Percentiles rank a stretch among this genome's conserved stretches.
Conservation (phyloP, 2,888 invertebrate genomes). For the Idaea dimidiata region DNA sequence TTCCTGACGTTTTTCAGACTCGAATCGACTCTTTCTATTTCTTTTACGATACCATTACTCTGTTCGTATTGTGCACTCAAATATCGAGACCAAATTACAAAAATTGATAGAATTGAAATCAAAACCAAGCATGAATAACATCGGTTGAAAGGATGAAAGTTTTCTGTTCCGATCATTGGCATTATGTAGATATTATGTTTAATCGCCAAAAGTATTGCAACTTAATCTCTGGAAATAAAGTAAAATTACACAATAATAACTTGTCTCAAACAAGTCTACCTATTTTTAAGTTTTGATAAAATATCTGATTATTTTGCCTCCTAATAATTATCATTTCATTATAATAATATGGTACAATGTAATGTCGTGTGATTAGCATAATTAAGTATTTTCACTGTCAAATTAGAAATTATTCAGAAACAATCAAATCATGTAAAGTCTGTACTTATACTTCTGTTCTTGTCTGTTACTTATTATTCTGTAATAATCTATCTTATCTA, state of each 20-base stretch:
- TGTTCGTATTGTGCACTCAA: constrained; percentile 4
- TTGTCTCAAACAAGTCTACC: too few relatives aligned
- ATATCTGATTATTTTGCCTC: too few relatives aligned
- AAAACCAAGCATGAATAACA: not conserved
- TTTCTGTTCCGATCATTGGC: not conserved
- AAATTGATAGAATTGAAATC: constrained; percentile 4
- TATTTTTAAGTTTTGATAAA: too few relatives aligned
- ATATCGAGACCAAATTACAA: not conserved
- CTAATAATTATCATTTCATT: too few relatives aligned
- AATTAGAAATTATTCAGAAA: too few relatives aligned
- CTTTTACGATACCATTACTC: not conserved
- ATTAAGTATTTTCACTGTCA: too few relatives aligned
- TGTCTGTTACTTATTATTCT: too few relatives aligned
- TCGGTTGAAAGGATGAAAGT: constrained; percentile 5
- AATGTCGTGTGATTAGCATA: too few relatives aligned
- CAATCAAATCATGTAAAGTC: too few relatives aligned
- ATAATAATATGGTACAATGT: too few relatives aligned
- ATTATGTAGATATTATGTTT: not conserved
- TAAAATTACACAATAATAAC: not conserved
- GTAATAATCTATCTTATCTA: too few relatives aligned
- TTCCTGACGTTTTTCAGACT: not conserved
- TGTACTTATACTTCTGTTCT: too few relatives aligned
- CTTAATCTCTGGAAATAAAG: not conserved
- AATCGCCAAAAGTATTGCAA: not conserved
- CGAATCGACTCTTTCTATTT: not conserved